A percentile compares a stretch with the other conserved stretches of the same genome.
phyloP scores from a whole-genome alignment of 2,797 vertebrate genomes.

The Cichlasoma orientale region DNA sequence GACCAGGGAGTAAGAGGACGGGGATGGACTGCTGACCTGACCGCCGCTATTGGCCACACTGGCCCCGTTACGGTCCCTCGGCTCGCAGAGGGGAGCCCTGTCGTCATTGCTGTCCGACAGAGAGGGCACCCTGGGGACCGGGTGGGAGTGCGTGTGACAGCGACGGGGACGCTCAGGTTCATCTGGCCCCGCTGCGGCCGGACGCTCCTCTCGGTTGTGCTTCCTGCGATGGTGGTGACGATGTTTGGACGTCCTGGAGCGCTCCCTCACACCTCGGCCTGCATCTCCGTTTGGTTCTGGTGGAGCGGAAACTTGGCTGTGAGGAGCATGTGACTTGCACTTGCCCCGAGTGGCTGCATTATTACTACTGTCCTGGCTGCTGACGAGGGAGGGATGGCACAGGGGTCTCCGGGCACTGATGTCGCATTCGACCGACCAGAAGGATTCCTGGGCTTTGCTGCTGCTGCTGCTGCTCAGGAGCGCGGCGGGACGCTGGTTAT shows the following conservation, averaged over 20 bases:
- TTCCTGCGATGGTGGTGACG: slow-evolving; percentile 80
- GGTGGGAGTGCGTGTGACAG: slow-evolving; percentile 59
- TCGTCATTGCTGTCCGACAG: slow-evolving; percentile 80
- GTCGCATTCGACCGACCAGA: slow-evolving; percentile 84
- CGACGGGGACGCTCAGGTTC: slow-evolving; percentile 57
- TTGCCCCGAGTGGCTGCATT: slow-evolving; percentile 73
- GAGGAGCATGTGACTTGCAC: slow-evolving; percentile 62
- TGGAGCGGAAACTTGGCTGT: slow-evolving; percentile 69
- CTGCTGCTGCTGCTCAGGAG: slow-evolving; percentile 51
- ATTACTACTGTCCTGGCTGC: slow-evolving; percentile 58
- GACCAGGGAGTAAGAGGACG: slow-evolving; percentile 78
- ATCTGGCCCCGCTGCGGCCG: slow-evolving; percentile 2
- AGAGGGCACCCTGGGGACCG: slow-evolving; percentile 74
- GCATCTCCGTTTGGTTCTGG: slow-evolving; percentile 70
- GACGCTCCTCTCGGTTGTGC: slow-evolving; percentile 71
- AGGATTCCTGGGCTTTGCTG: slow-evolving; percentile 67
- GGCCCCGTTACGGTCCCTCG: slow-evolving; percentile 69
- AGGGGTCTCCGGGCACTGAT: slow-evolving; percentile 92
- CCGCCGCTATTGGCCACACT: slow-evolving; percentile 44
- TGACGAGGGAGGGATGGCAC: slow-evolving; percentile 84
- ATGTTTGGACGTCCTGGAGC: slow-evolving; percentile 72
- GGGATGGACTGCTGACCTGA: slow-evolving; percentile 66
- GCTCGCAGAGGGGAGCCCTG: slow-evolving; percentile 72
- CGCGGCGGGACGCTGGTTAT: slow-evolving; percentile 63
- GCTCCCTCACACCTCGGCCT: slow-evolving; percentile 67